Percentiles rank a stretch among this genome's conserved stretches.
These are phyloP conservation scores for Gambusia holbrooki DNA, from an alignment of 2,113 vertebrate genomes.

Conservation along the genomic window DNA sequence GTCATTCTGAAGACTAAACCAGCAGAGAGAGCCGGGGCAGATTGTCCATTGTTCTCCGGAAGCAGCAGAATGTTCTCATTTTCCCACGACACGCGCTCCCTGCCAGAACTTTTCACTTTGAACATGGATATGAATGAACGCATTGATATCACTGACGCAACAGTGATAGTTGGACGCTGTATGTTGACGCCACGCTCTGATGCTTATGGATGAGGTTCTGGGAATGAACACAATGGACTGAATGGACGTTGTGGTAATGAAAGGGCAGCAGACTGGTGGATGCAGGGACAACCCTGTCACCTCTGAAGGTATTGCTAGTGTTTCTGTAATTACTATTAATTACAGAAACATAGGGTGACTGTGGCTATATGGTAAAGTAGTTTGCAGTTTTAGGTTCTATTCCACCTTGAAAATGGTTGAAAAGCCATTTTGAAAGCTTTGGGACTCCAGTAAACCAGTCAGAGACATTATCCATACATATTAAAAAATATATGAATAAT, in stretches of 20 bases:
- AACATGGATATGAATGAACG: conserved; percentile 51
- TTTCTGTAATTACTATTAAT: background rate
- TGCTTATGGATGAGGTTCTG: conserved; percentile 66
- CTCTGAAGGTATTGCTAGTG: background rate
- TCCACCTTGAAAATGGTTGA: no score
- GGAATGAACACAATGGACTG: conserved; percentile 46
- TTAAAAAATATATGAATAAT: no score
- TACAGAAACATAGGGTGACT: no score
- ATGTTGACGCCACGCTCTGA: conserved; percentile 29
- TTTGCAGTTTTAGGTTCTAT: no score
- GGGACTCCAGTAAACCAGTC: no score
- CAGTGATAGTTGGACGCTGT: conserved; percentile 25
- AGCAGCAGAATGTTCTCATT: conserved; percentile 43
- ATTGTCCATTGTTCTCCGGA: conserved; percentile 34
- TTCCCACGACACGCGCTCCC: conserved; percentile 13
- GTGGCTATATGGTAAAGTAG: no score
- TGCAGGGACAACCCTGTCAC: conserved; percentile 39
- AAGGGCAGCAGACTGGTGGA: conserved; percentile 21
- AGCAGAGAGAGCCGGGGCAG: conserved; percentile 18
- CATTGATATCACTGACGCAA: conserved; percentile 53
- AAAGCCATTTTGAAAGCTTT: no score
- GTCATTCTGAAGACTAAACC: conserved; percentile 5
- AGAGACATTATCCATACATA: no score
- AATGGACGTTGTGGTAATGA: conserved; percentile 30
- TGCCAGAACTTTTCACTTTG: conserved; percentile 28